Base-by-base conservation (phyloP, 2,888 invertebrate species). In the Drosophila mimica region DNA sequence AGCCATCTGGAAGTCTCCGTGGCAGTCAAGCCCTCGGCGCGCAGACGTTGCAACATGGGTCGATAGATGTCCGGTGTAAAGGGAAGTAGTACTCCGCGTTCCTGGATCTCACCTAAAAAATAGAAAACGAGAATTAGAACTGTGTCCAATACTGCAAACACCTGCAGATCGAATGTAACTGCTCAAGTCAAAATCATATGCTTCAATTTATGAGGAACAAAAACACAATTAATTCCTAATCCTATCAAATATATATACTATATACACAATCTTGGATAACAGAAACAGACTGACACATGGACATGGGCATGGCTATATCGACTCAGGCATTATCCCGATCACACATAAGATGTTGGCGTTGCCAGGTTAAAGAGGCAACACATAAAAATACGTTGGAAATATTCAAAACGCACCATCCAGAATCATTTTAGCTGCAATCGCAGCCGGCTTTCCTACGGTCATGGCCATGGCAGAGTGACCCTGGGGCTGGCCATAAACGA, bases 371-470 rank as follows among this genome's bases (percentile, higher is more conserved):
- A 40, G n/a, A 40, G n/a, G 0, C 9, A 40, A n/a, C 40, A 20
- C 8, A 13, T 46, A 13, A 28, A 30, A 30, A 34, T 40, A 6
- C 13, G 7, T 20, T 11, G 6, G 31, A 11, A 17, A 25, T 17
- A 6, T 43, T 11, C 2, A 17, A 9, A 11, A 36, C 75, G 56
- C 36, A 92, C 93, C 99, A 93, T 99, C 98, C 17, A 99, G 94
- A 73, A 99, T 95, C 99, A 99, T 99, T 93, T 98, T 98, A 1
- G 98, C 96, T 2, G 99, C 98, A 84, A 99, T 99, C 28, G 98
- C 99, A 8, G 98, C 96, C 0, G 96, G 99, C 94, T 96, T 98
- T 30, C 98, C 98, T 11, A 98, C 98, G 11, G 97, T 97, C 89
- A 97, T 95, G 0, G 98, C 97, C 99, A 99, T 99, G 33, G 99